Percentiles rank a stretch among this genome's conserved stretches.
Evolutionary conservation across 2,888 invertebrate species (phyloP).

Genomic region (Microplitis deprimator): DNA sequence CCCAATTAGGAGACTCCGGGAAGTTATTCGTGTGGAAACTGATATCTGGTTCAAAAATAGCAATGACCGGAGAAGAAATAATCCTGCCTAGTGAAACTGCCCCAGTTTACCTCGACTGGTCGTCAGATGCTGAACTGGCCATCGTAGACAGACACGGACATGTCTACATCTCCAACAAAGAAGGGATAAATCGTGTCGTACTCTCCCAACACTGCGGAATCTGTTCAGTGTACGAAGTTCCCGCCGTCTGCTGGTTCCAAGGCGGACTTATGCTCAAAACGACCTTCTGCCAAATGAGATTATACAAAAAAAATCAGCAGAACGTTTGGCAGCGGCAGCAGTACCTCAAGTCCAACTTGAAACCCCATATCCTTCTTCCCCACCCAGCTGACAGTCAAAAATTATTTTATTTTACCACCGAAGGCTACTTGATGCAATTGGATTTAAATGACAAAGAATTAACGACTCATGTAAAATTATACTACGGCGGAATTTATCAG

Average conservation of each 20-base stretch:
- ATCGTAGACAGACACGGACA: conserved; percentile 59
- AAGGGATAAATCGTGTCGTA: conserved; percentile 58
- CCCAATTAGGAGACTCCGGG: conserved; percentile 60
- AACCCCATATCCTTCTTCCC: conserved; percentile 54
- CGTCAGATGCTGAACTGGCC: conserved; percentile 56
- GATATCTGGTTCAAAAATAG: conserved; percentile 46
- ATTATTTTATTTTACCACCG: conserved; percentile 59
- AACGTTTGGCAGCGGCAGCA: conserved; percentile 57
- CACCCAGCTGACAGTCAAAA: conserved; percentile 55
- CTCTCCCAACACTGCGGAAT: conserved; percentile 56
- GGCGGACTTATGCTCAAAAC: conserved; percentile 62
- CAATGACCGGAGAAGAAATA: conserved; percentile 54
- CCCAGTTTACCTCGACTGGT: conserved; percentile 60
- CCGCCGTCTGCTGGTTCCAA: conserved; percentile 60
- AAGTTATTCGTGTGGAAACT: conserved; percentile 60
- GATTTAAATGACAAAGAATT: conserved; percentile 44
- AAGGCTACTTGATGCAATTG: conserved; percentile 62
- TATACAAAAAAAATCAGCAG: conserved; percentile 50
- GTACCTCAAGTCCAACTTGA: conserved; percentile 53
- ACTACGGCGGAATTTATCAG: conserved; percentile 53
- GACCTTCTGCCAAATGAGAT: conserved; percentile 64
- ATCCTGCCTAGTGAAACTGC: conserved; percentile 51
- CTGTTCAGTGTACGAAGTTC: conserved; percentile 55
- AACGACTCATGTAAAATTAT: conserved; percentile 38
- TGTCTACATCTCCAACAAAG: conserved; percentile 58